These are phyloP conservation scores for Ridgeia piscesae DNA, from an alignment of 1,140 invertebrate genomes.

Conservation along the genomic window DNA sequence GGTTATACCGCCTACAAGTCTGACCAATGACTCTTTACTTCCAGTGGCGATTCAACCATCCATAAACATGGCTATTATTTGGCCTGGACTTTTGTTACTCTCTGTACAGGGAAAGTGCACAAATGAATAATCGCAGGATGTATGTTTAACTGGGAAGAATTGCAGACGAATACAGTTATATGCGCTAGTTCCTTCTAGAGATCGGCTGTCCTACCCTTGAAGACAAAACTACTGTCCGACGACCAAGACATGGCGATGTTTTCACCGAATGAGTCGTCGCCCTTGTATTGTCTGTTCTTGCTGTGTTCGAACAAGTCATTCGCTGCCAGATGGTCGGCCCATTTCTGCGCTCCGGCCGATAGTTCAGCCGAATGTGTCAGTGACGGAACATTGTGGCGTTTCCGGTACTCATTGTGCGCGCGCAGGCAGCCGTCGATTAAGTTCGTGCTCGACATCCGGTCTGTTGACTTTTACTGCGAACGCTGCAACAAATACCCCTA, in stretches of 20 bases:
- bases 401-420: slow-evolving; percentile 77
- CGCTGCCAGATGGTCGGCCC: slow-evolving; percentile 74
- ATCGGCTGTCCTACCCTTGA: slow-evolving; percentile 19
- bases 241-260: slow-evolving; percentile 46
- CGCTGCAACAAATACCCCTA: background rate
- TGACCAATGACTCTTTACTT: too few relatives aligned
- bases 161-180: too few relatives aligned
- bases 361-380: slow-evolving; percentile 71
- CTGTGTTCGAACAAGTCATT: slow-evolving; percentile 74
- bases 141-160: too few relatives aligned
- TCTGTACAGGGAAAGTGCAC: too few relatives aligned
- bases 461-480: background rate
- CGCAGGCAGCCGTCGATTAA: slow-evolving; percentile 54
- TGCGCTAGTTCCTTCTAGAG: background rate
- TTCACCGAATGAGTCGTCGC: slow-evolving; percentile 48
- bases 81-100: too few relatives aligned
- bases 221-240: slow-evolving; percentile 19
- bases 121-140: too few relatives aligned
- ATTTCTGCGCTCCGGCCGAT: slow-evolving; percentile 69
- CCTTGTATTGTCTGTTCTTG: slow-evolving; percentile 35
- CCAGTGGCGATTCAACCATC: too few relatives aligned
- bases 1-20: too few relatives aligned
- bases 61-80: too few relatives aligned
- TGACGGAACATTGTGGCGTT: slow-evolving; percentile 70
- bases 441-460: slow-evolving; percentile 23